Evolutionary conservation across 2,113 vertebrate species (phyloP).

Genomic region (Dascyllus trimaculatus): DNA sequence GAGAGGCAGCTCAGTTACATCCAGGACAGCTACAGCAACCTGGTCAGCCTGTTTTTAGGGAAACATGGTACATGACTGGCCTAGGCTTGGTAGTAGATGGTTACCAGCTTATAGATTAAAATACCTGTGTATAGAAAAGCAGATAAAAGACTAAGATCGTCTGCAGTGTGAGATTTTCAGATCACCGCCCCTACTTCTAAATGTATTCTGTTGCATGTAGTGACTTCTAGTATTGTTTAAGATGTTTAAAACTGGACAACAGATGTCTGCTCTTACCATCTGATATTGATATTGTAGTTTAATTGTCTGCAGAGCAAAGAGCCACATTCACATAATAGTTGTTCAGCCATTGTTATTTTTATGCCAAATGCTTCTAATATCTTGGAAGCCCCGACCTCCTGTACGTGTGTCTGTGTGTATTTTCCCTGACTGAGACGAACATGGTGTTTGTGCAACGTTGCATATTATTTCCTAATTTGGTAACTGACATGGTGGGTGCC

Average conservation of each 20-base stretch:
- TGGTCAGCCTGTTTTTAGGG: no score
- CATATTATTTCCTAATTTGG: conserved; percentile 79
- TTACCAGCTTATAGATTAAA: no score
- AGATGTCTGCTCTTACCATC: not conserved
- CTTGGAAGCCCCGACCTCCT: conserved; percentile 7
- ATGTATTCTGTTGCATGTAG: no score
- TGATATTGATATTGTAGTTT: not conserved
- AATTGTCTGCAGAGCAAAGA: not conserved
- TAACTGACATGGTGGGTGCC: conserved; percentile 48
- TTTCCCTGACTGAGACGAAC: conserved; percentile 44
- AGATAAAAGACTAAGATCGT: no score
- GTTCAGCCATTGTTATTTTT: not conserved
- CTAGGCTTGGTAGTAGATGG: no score
- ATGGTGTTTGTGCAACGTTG: conserved; percentile 64
- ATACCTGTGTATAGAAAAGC: no score
- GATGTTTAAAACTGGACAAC: not conserved
- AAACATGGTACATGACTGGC: no score
- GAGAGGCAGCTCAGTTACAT: no score
- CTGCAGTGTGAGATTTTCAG: no score
- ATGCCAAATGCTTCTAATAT: conserved; percentile 23
- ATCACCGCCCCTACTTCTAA: no score
- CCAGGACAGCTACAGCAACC: no score
- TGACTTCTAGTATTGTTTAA: not conserved
- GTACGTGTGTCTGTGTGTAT: conserved; percentile 14
- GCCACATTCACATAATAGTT: not conserved